Evolutionary conservation across 1,140 invertebrate species (phyloP).

Genomic region (Varroa destructor): DNA sequence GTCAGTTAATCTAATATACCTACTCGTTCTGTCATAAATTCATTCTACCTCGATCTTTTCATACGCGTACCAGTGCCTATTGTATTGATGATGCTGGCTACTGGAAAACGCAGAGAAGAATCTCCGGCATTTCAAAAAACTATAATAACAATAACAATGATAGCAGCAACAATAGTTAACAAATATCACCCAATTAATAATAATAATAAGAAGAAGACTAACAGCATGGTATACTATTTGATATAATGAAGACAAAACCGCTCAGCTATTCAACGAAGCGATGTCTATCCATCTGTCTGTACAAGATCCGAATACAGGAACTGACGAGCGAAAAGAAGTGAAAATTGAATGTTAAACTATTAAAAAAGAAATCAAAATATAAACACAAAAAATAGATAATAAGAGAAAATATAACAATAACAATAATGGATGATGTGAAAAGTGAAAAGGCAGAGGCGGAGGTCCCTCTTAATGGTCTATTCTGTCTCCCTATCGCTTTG

Average conservation of each 20-base stretch:
- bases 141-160: constrained; percentile 9
- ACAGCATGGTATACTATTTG: background rate
- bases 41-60: too few species aligned
- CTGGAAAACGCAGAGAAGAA: background rate
- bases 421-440: too few species aligned
- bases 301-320: background rate
- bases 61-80: too few species aligned
- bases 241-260: background rate
- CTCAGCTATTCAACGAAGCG: background rate
- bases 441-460: background rate
- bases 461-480: background rate
- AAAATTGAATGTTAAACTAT: too few species aligned
- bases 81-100: too few species aligned
- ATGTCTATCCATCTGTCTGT: constrained; percentile 11
- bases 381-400: too few species aligned
- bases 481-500: too few species aligned
- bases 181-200: background rate
- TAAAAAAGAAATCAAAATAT: too few species aligned
- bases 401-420: too few species aligned
- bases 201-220: background rate
- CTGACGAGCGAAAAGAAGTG: too few species aligned
- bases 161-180: background rate
- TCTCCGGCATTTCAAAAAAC: background rate
- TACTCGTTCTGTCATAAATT: background rate
- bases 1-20: background rate